A percentile compares a stretch with the other conserved stretches of the same genome.
Evolutionary conservation across 53 echinoderm and acorn worm genomes (phyloP).

Genomic region (Paracentrotus lividus): DNA sequence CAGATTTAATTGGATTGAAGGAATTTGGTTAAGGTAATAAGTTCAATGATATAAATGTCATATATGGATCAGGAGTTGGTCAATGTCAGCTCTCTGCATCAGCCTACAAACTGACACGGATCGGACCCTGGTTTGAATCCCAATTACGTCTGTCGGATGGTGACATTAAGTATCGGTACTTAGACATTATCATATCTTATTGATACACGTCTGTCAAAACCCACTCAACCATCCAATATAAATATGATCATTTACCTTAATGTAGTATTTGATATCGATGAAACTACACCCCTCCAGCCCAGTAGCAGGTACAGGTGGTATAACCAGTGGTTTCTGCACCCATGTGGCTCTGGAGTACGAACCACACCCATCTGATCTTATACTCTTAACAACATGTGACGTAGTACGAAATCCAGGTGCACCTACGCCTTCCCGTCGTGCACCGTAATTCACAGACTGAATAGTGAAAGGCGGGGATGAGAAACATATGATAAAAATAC

Average conservation of each 20-base stretch:
- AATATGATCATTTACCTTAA: slow-evolving; percentile 80
- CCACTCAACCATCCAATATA: no score
- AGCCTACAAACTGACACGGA: no score
- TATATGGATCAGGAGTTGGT: no score
- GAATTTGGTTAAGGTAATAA: no score
- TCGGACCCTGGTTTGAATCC: no score
- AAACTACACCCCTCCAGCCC: slow-evolving; percentile 92
- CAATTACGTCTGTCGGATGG: no score
- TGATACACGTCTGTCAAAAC: no score
- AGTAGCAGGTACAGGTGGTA: slow-evolving; percentile 90
- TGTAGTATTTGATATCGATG: slow-evolving; percentile 94
- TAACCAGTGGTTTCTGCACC: slow-evolving; percentile 85
- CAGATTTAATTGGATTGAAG: no score
- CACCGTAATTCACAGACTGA: slow-evolving; percentile 91
- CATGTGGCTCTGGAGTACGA: slow-evolving; percentile 82
- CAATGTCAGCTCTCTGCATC: no score
- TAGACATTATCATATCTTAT: no score
- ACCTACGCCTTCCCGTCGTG: slow-evolving; percentile 92
- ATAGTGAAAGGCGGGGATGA: background rate
- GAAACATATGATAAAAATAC: background rate
- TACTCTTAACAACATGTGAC: slow-evolving; percentile 90
- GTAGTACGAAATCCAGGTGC: slow-evolving; percentile 88
- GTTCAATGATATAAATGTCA: no score
- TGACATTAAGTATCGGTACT: no score
- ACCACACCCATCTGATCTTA: slow-evolving; percentile 88